Evolutionary conservation across 92 coral and sea anemone species (phyloP), one percentile per base, ranked within the genome.

Genomic region (Epizoanthus illoricatus): DNA sequence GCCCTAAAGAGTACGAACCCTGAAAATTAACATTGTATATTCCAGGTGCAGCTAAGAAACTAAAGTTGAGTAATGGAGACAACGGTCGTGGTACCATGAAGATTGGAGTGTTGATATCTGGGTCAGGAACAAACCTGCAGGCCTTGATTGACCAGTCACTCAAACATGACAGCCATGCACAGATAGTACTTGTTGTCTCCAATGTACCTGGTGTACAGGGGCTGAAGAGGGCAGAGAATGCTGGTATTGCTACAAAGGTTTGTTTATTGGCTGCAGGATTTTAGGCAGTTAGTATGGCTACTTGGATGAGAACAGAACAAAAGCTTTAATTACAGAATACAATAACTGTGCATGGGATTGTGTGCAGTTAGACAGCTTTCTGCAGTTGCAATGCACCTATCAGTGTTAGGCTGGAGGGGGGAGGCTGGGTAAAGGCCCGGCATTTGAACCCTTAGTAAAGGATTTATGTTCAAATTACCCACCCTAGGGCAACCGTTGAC

Each of bases 71-170:
- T 69, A 91, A 82, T 63, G 97, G 92, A 33, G 88, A 60, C 13
- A 80, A 39, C 0, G 56, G 71, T 9, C 8, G 6, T 40, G 21
- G 19, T 4, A 68, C 71, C 66, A 90, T 86, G 94, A 85, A 88
- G 70, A 91, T 95, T 54, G 98, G 98, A 10, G 98, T 95, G 39
- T 78, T 95, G 65, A 95, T 95, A 40, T 95, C 98, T 6, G 98
- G 98, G 0, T 93, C 98, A 7, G 98, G 98, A 12, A 95, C 98
- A 65, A 95, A 95, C 84, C 89, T 95, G 11, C 98, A 92, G 81
- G 98, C 98, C 3, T 82, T 95, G 80, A 93, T 95, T 73, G 92
- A 95, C 76, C 97, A 76, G 33, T 90, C 93, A 13, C 81, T 89
- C 40, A 74, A 85, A 42, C 92, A 81, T 15, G 90, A 89, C 88